These are phyloP conservation scores for Lonchura striata DNA, from an alignment of 2,113 vertebrate species.

Conservation along the genomic window DNA sequence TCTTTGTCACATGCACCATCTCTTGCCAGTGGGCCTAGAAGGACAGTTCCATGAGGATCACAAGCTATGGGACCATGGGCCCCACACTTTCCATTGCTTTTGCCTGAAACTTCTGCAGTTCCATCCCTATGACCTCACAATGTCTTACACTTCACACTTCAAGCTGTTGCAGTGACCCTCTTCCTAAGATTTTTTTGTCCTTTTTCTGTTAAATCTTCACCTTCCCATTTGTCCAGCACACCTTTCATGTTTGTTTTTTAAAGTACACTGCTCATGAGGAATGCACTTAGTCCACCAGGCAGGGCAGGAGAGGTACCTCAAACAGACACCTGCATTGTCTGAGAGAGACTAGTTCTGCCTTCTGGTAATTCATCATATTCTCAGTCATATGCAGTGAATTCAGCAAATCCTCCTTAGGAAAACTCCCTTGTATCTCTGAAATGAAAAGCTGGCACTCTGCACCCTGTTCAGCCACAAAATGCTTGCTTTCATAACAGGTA, in stretches of 20 bases:
- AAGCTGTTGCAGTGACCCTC: accelerated
- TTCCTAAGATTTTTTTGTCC: background rate
- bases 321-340: background rate
- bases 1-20: background rate
- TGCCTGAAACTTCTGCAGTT: background rate
- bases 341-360: background rate
- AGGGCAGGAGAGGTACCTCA: background rate
- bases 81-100: background rate
- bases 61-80: background rate
- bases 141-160: background rate
- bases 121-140: background rate
- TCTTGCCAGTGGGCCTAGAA: background rate
- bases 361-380: background rate
- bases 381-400: background rate
- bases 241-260: background rate
- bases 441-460: background rate
- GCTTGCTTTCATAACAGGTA: background rate
- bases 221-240: background rate
- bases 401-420: background rate
- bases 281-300: background rate
- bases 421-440: background rate
- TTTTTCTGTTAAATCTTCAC: background rate
- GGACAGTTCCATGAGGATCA: background rate
- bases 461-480: background rate
- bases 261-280: background rate